These are phyloP conservation scores for Lates calcarifer DNA, from an alignment of 2,113 vertebrate species.

Conservation along the genomic window DNA sequence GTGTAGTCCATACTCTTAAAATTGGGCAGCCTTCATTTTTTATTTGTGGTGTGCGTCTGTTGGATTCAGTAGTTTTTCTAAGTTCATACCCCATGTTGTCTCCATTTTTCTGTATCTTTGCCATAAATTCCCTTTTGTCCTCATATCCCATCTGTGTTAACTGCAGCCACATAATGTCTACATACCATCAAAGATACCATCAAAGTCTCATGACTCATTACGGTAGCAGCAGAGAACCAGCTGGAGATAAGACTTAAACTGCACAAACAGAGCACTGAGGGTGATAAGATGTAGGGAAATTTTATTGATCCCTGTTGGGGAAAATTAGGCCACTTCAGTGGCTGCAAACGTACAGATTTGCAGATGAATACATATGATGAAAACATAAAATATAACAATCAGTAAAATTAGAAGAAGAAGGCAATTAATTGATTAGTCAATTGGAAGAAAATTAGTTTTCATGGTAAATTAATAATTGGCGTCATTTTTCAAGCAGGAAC, in stretches of 20 bases:
- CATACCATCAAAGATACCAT: constrained; percentile 36
- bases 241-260: constrained; percentile 27
- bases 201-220: constrained; percentile 53
- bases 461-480: background rate
- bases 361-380: background rate
- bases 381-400: background rate
- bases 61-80: background rate
- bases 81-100: no score
- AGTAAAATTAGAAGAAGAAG: background rate
- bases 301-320: constrained; percentile 35
- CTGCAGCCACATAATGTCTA: constrained; percentile 7
- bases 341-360: background rate
- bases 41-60: background rate
- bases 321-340: background rate
- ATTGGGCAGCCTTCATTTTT: background rate
- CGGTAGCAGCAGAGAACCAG: constrained; percentile 16
- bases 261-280: background rate
- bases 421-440: background rate
- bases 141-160: background rate
- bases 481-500: background rate
- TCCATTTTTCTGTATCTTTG: background rate
- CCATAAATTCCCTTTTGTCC: background rate
- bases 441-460: background rate
- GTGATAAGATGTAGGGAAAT: constrained; percentile 20
- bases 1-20: background rate